Percentiles rank a stretch among this genome's conserved stretches.
phyloP scores from a whole-genome alignment of 2,888 invertebrate genomes.

The Colletes collaris region DNA sequence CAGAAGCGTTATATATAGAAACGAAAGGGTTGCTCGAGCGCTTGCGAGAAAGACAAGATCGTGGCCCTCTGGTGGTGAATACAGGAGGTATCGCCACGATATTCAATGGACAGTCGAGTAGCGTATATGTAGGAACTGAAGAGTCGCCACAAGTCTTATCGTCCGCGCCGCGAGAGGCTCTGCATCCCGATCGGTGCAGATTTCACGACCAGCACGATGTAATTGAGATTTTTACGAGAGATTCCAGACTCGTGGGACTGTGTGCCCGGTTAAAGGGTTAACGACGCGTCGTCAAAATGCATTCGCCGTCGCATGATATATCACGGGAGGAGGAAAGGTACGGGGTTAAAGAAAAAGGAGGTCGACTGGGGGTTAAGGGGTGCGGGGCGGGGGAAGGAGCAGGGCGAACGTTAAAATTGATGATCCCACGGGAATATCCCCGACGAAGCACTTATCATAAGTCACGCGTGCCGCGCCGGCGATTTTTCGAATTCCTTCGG shows the following conservation, averaged over 20 bases:
- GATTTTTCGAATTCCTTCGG: constrained; percentile 62
- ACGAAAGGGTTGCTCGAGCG: too few relatives aligned
- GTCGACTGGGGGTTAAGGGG: constrained; percentile 46
- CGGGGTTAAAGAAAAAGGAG: constrained; percentile 48
- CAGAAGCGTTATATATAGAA: too few relatives aligned
- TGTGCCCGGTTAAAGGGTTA: too few relatives aligned
- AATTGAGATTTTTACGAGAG: too few relatives aligned
- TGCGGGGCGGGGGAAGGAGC: constrained; percentile 42
- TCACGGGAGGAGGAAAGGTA: constrained; percentile 17
- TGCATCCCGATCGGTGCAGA: constrained; percentile 14
- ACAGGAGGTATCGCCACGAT: too few relatives aligned
- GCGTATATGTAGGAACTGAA: too few relatives aligned
- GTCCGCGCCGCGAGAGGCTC: neutral
- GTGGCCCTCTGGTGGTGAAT: too few relatives aligned
- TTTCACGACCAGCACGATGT: neutral
- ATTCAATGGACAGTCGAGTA: too few relatives aligned
- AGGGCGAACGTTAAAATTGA: constrained; percentile 66
- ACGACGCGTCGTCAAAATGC: constrained; percentile 44
- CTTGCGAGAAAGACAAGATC: too few relatives aligned
- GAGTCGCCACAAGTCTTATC: too few relatives aligned
- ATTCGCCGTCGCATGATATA: constrained; percentile 58
- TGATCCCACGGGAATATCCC: constrained; percentile 65
- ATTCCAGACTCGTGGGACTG: too few relatives aligned
- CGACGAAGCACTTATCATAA: constrained; percentile 68
- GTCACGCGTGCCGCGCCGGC: constrained; percentile 62